Base-by-base conservation (phyloP, 2,113 vertebrate species). In the Chrysochloris asiatica region DNA sequence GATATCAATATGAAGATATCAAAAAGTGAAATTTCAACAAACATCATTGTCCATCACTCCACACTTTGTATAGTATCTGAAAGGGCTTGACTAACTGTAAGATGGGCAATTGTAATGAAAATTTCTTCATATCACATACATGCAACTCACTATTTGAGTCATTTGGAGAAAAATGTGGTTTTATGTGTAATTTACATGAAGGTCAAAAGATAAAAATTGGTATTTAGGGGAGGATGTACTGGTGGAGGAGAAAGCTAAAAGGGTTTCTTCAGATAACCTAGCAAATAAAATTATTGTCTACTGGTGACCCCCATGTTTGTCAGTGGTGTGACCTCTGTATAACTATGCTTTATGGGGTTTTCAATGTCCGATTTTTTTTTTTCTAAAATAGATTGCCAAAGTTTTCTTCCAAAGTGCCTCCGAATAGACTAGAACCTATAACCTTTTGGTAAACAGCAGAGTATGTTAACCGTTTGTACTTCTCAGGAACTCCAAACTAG, bases 141-240 rank as follows among this genome's bases (percentile, higher is more conserved):
- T 43, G 47, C 24, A 16, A 72, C 77, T 81, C 17, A 81, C 14
- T 24, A 33, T 19, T 19, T 36, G 63, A 84, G 36, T 83, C 12
- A 80, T 69, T 73, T 92, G 14, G 19, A 30, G 54, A 78, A 86
- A 84, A 54, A 28, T 54, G 21, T 81, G 45, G 69, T 8, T 67
- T 52, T 56, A 83, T 52, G 89, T 90, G 52, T 28, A 84, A 83
- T 19, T 69, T 52, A 84, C 10, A 11, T 84, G 73, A 88, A 94
- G 16, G 8, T 73, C 67, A 36, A 92, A 83, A 90, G 38, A 33
- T 76, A 81, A 24, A 69, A 69, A 65, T 30, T 71, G 33, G 47
- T 47, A 71, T 76, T 87, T 75, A 33, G 56, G 38, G 75, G 43
- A 90, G 50, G 13, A 8, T 54, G 4, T 36, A 10, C 12, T 65